A percentile compares a stretch with the other conserved stretches of the same genome.
Evolutionary conservation across 2,797 vertebrate species (phyloP).

Genomic region (Coluber constrictor): DNA sequence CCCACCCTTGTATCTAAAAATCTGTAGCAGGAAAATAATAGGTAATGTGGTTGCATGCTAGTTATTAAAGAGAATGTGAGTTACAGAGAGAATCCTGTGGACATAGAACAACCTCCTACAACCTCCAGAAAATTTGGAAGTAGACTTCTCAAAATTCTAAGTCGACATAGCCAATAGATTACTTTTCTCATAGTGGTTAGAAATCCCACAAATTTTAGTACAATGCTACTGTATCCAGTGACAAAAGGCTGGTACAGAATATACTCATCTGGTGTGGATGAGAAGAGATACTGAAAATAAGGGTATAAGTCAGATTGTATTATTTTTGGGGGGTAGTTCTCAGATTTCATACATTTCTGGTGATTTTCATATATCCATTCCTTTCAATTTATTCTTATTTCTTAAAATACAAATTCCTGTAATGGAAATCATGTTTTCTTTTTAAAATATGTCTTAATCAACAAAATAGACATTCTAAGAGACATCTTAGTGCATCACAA

Average conservation of each 20-base stretch:
- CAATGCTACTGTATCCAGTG: neutral
- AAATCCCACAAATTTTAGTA: neutral
- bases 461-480: neutral
- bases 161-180: neutral
- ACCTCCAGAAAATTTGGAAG: neutral
- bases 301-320: neutral
- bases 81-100: neutral
- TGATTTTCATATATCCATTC: neutral
- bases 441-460: neutral
- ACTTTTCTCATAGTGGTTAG: neutral
- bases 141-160: neutral
- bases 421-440: neutral
- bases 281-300: neutral
- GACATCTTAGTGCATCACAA: neutral
- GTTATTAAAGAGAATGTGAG: neutral
- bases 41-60: neutral
- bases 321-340: neutral
- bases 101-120: neutral
- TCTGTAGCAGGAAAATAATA: neutral
- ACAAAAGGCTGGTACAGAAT: neutral
- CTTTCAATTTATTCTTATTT: neutral
- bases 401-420: conserved; percentile 12
- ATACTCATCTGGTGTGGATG: neutral
- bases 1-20: neutral
- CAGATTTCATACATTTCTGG: neutral